These are phyloP conservation scores for Hybognathus amarus DNA, from an alignment of 2,797 vertebrate genomes.

Conservation along the genomic window DNA sequence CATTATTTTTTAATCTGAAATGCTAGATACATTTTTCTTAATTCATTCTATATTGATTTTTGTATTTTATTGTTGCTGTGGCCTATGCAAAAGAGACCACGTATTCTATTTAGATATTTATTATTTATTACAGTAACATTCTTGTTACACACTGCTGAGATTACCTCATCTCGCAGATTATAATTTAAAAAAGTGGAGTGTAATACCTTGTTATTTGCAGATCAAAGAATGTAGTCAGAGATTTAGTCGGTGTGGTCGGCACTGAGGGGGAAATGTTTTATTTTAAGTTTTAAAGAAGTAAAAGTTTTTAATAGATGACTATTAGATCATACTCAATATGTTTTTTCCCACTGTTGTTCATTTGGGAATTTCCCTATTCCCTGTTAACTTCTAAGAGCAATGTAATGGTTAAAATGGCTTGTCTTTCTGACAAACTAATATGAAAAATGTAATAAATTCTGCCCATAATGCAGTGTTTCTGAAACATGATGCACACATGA, in stretches of 20 bases:
- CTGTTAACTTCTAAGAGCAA: not conserved
- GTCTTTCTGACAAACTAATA: not conserved
- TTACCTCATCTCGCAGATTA: not conserved
- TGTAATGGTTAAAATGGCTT: not conserved
- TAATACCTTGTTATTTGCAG: not conserved
- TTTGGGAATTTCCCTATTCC: not conserved
- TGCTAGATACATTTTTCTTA: not conserved
- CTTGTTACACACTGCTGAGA: not conserved
- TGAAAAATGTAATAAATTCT: not conserved
- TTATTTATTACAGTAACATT: not conserved
- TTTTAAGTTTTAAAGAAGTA: conserved; percentile 15
- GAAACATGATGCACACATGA: not conserved
- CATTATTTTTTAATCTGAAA: not conserved
- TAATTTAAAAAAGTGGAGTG: not conserved
- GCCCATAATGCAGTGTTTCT: not conserved
- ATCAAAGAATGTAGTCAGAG: not conserved
- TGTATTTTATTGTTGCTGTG: not conserved
- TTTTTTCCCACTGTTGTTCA: not conserved
- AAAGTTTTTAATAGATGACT: not conserved
- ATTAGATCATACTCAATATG: not conserved
- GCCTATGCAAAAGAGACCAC: not conserved
- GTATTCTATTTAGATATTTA: not conserved
- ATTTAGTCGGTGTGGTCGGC: not conserved
- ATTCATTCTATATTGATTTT: not conserved
- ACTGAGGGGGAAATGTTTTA: not conserved